These are phyloP conservation scores for Galerucella calmariensis DNA, from an alignment of 2,888 invertebrate genomes.

Conservation along the genomic window DNA sequence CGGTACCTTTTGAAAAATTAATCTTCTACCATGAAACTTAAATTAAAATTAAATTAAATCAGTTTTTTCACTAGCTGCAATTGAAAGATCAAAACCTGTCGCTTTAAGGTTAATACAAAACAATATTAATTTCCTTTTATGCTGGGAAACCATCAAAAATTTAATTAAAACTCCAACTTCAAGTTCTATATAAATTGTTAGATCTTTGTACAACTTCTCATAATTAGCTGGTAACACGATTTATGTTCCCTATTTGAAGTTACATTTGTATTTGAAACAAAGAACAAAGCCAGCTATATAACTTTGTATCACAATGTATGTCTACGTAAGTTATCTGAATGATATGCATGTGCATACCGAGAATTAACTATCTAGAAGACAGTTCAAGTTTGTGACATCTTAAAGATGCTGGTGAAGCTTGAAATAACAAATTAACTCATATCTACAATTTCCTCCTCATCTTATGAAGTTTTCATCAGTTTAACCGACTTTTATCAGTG, in stretches of 20 bases:
- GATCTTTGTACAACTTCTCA: constrained; percentile 1
- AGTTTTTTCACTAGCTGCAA: too few relatives aligned
- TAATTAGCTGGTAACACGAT: constrained; percentile 11
- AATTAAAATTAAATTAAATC: too few relatives aligned
- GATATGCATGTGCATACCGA: constrained; percentile 17
- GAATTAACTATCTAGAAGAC: constrained; percentile 10
- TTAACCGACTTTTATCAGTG: not conserved
- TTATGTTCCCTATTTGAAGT: constrained; percentile 7
- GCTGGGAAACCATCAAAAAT: too few relatives aligned
- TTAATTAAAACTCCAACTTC: not conserved
- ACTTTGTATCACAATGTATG: constrained; percentile 7
- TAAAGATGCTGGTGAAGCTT: constrained; percentile 17
- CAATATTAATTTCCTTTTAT: too few relatives aligned
- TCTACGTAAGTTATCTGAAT: constrained; percentile 3
- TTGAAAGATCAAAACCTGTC: too few relatives aligned
- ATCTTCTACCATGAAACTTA: too few relatives aligned
- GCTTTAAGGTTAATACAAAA: too few relatives aligned
- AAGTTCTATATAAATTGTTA: not conserved
- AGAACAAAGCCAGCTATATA: not conserved
- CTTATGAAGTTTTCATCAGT: not conserved
- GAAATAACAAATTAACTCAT: not conserved
- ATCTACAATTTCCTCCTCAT: not conserved
- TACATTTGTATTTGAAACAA: constrained; percentile 13
- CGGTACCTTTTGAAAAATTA: too few relatives aligned
- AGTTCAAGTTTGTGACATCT: constrained; percentile 25